phyloP scores from a whole-genome alignment of 2,888 invertebrate genomes.

The Acrobasis repandana region DNA sequence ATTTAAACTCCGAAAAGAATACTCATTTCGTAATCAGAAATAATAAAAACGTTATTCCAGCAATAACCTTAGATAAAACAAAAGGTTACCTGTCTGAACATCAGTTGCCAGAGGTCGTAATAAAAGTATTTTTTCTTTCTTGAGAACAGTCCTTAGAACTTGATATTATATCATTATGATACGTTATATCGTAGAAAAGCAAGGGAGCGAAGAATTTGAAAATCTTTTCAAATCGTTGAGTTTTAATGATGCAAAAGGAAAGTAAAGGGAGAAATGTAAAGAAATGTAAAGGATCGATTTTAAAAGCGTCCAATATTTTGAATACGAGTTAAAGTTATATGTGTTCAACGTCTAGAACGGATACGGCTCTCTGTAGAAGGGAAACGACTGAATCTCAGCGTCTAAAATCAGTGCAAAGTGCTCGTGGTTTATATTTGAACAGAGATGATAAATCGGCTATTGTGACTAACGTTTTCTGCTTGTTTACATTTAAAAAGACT shows the following conservation, averaged over 20 bases:
- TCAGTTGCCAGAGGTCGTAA: background rate
- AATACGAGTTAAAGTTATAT: background rate
- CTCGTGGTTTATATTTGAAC: too few species aligned
- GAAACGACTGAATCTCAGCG: background rate
- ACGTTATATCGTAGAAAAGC: background rate
- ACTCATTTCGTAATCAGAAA: background rate
- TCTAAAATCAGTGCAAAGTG: background rate
- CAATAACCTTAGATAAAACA: conserved; percentile 2
- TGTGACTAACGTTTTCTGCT: too few species aligned
- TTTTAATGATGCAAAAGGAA: background rate
- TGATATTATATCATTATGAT: conserved; percentile 1
- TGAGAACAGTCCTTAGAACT: background rate
- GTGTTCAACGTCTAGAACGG: background rate
- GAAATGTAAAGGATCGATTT: background rate
- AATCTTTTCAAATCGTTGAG: background rate
- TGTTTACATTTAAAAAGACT: too few species aligned
- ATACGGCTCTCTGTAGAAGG: background rate
- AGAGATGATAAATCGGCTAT: too few species aligned
- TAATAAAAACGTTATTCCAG: background rate
- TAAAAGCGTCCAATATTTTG: background rate
- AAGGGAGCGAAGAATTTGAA: background rate
- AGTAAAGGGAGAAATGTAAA: background rate
- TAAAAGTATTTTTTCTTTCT: background rate
- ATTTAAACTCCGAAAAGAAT: background rate
- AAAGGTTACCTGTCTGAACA: background rate